Evolutionary conservation across 2,888 invertebrate species (phyloP).

Genomic region (Carpatolechia fugitivella): DNA sequence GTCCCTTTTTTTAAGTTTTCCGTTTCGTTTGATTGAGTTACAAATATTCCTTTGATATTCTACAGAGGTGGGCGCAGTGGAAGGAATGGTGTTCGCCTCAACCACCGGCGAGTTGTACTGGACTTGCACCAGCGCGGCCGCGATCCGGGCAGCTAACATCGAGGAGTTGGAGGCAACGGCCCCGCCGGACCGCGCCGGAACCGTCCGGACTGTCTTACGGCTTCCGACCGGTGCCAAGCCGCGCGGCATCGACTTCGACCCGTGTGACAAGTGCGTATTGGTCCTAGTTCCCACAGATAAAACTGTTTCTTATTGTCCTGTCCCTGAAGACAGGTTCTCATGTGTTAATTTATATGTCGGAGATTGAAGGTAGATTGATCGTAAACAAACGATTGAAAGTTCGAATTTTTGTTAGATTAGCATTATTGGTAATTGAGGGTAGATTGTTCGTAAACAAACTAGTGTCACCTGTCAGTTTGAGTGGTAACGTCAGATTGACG

Average conservation of each 20-base stretch:
- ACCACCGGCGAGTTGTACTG: constrained; percentile 86
- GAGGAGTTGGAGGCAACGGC: constrained; percentile 24
- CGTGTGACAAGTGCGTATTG: background rate
- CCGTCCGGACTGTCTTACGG: constrained; percentile 80
- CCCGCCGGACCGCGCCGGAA: constrained; percentile 18
- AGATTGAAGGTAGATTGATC: too few species aligned
- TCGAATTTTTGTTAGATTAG: too few species aligned
- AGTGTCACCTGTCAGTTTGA: too few species aligned
- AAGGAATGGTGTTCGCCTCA: constrained; percentile 90
- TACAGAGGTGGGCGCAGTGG: constrained; percentile 89
- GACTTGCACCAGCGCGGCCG: constrained; percentile 89
- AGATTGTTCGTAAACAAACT: too few species aligned
- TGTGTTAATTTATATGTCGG: too few species aligned
- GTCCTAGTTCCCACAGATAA: background rate
- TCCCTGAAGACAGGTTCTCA: too few species aligned
- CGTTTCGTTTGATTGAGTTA: background rate
- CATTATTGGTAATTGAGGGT: too few species aligned
- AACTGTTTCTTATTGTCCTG: too few species aligned
- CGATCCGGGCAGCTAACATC: constrained; percentile 38
- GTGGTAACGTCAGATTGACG: too few species aligned
- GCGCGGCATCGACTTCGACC: constrained; percentile 89
- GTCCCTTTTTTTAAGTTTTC: too few species aligned
- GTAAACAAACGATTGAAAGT: too few species aligned
- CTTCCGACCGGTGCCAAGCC: constrained; percentile 87
- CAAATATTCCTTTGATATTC: background rate